Percentiles rank a stretch among this genome's conserved stretches.
Evolutionary conservation across 2,797 vertebrate species (phyloP).

Genomic region (Leptoclinus maculatus): DNA sequence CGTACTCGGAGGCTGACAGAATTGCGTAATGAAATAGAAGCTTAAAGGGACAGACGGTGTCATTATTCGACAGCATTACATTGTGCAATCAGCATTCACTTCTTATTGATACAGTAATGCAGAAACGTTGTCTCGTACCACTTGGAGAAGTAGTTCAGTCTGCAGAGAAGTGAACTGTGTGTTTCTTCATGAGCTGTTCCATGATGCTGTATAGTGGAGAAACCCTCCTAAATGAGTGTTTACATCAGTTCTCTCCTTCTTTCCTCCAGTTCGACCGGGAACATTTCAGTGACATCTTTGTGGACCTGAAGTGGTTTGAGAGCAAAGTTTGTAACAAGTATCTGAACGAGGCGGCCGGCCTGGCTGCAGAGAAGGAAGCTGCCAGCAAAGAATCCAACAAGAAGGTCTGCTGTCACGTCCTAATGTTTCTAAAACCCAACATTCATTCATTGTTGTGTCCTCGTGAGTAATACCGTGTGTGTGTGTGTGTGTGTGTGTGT

Average conservation of each 20-base stretch:
- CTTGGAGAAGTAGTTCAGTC: background rate
- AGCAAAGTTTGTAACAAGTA: conserved; percentile 99
- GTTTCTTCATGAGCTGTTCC: background rate
- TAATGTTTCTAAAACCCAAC: background rate
- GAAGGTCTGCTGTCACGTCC: conserved; percentile 74
- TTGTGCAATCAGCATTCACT: background rate
- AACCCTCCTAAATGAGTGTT: background rate
- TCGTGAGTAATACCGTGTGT: background rate
- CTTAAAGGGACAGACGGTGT: background rate
- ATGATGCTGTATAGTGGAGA: background rate
- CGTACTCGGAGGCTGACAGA: background rate
- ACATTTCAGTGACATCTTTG: conserved; percentile 97
- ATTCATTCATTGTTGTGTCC: background rate
- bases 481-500: conserved; percentile 7
- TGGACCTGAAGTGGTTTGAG: conserved; percentile 99
- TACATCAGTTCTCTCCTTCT: background rate
- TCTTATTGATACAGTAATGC: background rate
- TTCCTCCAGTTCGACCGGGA: conserved; percentile 94
- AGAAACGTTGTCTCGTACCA: background rate
- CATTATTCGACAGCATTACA: background rate
- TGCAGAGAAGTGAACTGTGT: background rate
- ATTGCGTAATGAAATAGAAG: background rate
- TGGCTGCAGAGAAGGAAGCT: conserved; percentile 94
- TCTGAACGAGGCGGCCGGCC: conserved; percentile 95
- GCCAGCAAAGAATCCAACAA: conserved; percentile 82